Conservation (phyloP, 2,113 vertebrate genomes). For the Calonectris borealis region DNA sequence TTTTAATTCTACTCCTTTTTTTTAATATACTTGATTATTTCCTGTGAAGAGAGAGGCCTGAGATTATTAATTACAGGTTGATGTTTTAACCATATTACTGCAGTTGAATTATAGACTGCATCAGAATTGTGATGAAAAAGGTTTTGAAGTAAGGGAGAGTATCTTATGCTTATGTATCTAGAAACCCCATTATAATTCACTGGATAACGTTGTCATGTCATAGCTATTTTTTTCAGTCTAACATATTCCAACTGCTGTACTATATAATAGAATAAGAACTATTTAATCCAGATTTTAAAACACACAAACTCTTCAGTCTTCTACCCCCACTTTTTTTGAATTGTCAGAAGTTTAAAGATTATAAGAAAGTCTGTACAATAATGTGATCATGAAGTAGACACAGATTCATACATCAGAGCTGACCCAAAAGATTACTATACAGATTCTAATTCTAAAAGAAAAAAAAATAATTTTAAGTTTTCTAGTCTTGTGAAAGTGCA, state of each 20-base stretch:
- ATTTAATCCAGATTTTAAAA: not conserved
- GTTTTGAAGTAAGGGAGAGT: not conserved
- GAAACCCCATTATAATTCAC: not conserved
- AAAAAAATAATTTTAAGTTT: not conserved
- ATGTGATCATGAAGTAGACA: not conserved
- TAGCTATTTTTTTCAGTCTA: not conserved
- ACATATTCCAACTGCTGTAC: not conserved
- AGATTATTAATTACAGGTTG: not conserved
- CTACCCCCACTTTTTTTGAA: not conserved
- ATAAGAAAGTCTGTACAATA: not conserved
- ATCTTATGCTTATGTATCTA: not conserved
- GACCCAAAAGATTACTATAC: not conserved
- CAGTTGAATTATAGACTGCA: not conserved
- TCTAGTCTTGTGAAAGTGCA: not conserved
- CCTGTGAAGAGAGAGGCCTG: not conserved
- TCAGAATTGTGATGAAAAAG: not conserved
- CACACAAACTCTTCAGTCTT: not conserved
- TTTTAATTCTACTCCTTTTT: not conserved
- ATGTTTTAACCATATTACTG: not conserved
- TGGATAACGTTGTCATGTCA: not conserved
- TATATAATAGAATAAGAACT: not conserved
- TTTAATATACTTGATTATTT: not conserved
- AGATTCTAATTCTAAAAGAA: not conserved
- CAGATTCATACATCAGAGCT: not conserved
- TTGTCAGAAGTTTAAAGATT: not conserved